Evolutionary conservation across 2,797 vertebrate species (phyloP).

Genomic region (Amazona finschi): DNA sequence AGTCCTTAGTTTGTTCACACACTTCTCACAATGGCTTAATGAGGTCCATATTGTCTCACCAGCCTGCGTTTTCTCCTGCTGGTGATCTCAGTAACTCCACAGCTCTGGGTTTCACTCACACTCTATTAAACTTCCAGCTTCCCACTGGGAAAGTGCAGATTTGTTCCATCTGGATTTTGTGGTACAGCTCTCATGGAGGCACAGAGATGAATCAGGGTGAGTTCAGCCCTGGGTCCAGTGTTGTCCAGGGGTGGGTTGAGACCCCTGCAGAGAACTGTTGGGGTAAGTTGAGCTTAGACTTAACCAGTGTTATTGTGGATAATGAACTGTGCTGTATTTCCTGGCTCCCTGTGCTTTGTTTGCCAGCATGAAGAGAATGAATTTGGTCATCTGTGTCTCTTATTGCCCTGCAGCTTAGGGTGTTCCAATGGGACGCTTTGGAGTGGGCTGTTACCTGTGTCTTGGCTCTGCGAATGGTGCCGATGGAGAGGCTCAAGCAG

Average conservation of each 20-base stretch:
- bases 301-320: accelerated
- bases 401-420: not conserved
- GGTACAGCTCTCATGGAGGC: not conserved
- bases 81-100: accelerated
- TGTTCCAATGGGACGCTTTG: accelerated
- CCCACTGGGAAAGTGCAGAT: not conserved
- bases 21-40: not conserved
- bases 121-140: not conserved
- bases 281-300: not conserved
- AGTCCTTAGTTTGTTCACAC: not conserved
- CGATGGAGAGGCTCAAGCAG: not conserved
- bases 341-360: not conserved
- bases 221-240: not conserved
- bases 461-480: not conserved
- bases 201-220: not conserved
- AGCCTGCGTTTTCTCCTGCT: not conserved
- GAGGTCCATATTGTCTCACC: not conserved
- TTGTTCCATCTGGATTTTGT: not conserved
- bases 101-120: not conserved
- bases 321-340: not conserved
- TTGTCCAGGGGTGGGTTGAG: not conserved
- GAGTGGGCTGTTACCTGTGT: not conserved
- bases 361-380: accelerated
- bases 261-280: not conserved
- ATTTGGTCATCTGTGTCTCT: not conserved